phyloP scores from a whole-genome alignment of 2,797 vertebrate genomes.

The Pelochelys cantorii region DNA sequence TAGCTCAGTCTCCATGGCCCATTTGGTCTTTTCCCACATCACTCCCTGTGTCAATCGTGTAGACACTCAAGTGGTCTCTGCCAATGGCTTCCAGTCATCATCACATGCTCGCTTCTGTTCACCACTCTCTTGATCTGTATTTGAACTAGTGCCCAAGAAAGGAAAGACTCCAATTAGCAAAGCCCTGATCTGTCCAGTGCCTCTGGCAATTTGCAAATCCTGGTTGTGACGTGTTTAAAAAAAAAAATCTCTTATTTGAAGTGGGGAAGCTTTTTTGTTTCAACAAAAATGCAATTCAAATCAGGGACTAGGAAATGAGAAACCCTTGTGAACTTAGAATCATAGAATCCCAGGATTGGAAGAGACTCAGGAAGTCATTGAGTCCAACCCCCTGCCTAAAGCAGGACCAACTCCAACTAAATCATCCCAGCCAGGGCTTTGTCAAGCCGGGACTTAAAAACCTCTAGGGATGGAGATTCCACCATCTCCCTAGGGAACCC shows the following conservation, averaged over 20 bases:
- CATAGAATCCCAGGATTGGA: no score
- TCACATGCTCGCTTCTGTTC: background rate
- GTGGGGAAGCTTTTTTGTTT: background rate
- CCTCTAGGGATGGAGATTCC: no score
- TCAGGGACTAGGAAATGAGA: background rate
- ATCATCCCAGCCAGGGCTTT: no score
- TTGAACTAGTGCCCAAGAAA: no score
- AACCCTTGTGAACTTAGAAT: background rate
- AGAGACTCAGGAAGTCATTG: no score
- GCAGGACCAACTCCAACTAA: no score
- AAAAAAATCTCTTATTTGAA: background rate
- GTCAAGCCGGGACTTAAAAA: no score
- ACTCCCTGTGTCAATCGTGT: background rate
- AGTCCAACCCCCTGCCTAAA: no score
- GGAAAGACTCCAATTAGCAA: fast-evolving
- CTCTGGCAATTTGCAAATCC: background rate
- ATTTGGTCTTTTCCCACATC: background rate
- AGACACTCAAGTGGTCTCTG: background rate
- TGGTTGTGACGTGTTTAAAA: background rate
- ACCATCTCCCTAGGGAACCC: no score
- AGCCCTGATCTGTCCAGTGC: fast-evolving
- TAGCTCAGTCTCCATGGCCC: background rate
- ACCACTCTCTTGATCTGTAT: background rate
- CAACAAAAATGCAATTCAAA: background rate
- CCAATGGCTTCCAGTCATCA: background rate